Evolutionary conservation across 2,888 invertebrate genomes (phyloP), one percentile per base, ranked within the genome.

Genomic region (Chloroclystis v-ata): DNA sequence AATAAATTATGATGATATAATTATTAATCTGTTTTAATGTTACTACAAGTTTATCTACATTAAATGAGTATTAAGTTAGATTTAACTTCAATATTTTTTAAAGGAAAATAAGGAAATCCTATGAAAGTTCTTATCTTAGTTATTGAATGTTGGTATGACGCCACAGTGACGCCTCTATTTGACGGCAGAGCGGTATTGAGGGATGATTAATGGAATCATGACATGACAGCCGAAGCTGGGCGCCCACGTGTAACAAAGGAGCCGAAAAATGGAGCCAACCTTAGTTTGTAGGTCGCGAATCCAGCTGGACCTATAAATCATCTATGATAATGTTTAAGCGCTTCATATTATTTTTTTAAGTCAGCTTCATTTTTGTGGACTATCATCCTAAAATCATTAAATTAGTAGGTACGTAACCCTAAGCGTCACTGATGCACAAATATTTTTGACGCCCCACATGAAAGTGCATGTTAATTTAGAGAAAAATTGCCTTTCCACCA

Each of bases 231-330:
- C 81, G 75, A 81, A 82, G 82, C 84, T 81, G 78, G 78, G 75
- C 65, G 73, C 70, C 65, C 83, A 83, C 82, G 83, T 83, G 81
- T 81, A 83, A 82, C 83, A 86, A 82, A 72, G 84, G 78, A 82
- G 76, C 79, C 79, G 80, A 80, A 83, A 84, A 83, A 83, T 83
- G 83, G 82, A 85, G 83, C 80, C 80, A 48, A 25, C 43, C 73
- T 81, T 76, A 82, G 81, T 84, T 84, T 84, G 83, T 86, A 85
- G 86, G 86, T 85, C 83, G 82, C 73, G 73, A 73, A 70, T 70
- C 74, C 78, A 76, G 75, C 81, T 80, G 79, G 72, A 69, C 75
- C 72, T 75, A 87, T 87, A 75, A 85, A 87, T 87, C 86, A 86
- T 78, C 62, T 69, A 72, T 78, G 42, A 46, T 54, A 57, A 53